Percentiles rank a stretch among this genome's conserved stretches.
Conservation (phyloP, 2,113 vertebrate genomes). For the Hydrochoerus hydrochaeris region DNA sequence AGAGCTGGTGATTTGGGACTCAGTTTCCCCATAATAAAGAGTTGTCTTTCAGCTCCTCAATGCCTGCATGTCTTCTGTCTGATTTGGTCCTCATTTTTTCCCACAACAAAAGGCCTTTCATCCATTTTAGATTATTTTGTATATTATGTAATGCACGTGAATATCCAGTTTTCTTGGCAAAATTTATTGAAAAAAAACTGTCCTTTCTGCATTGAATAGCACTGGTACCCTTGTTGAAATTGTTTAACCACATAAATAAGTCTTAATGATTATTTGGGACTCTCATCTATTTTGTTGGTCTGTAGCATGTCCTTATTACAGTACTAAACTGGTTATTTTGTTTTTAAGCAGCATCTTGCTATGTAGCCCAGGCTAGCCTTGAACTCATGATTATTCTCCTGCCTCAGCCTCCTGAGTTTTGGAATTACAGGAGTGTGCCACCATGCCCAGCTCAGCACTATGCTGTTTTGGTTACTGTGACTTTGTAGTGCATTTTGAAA, state of each 20-base stretch:
- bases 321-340: background rate
- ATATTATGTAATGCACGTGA: background rate
- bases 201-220: background rate
- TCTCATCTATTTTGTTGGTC: background rate
- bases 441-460: background rate
- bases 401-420: too few species aligned
- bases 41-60: too few species aligned
- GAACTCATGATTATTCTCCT: too few species aligned
- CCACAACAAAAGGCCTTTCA: background rate
- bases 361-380: background rate
- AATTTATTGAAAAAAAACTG: background rate
- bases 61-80: too few species aligned
- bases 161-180: background rate
- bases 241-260: background rate
- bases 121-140: background rate
- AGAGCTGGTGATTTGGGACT: too few species aligned
- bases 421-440: too few species aligned
- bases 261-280: background rate
- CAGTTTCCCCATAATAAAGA: too few species aligned
- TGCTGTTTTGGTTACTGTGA: background rate
- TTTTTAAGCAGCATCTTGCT: too few species aligned
- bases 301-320: background rate
- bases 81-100: too few species aligned
- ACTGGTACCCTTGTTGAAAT: background rate
- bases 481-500: background rate